phyloP scores from a whole-genome alignment of 2,797 vertebrate genomes.

The Zonotrichia albicollis region DNA sequence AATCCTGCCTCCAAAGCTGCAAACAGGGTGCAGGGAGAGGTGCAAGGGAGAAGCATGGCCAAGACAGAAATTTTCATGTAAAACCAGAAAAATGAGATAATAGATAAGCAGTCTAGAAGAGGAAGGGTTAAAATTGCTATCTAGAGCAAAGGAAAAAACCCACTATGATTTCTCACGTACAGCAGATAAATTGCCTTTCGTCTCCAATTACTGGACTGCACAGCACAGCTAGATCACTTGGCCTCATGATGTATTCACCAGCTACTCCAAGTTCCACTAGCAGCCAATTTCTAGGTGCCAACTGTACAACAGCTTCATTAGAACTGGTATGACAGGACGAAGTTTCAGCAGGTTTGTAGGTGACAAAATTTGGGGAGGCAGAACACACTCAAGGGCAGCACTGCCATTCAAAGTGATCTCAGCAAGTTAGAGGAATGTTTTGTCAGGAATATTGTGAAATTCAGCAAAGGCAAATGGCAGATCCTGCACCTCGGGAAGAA shows the following conservation, averaged over 20 bases:
- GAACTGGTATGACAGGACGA: not conserved
- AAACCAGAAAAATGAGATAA: not conserved
- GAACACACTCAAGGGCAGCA: rapidly evolving
- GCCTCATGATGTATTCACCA: not conserved
- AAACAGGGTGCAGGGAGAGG: not conserved
- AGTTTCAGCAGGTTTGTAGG: not conserved
- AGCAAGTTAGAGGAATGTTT: not conserved
- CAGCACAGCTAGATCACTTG: not conserved
- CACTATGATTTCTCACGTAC: not conserved
- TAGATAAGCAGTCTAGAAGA: not conserved
- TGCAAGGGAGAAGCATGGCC: not conserved
- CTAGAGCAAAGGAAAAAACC: not conserved
- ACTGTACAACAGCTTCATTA: not conserved
- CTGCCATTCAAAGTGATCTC: not conserved
- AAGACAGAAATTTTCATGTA: not conserved
- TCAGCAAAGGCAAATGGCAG: not conserved
- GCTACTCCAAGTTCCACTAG: not conserved
- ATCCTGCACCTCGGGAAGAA: not conserved
- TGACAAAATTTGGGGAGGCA: not conserved
- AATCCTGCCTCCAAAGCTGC: slow-evolving; percentile 2
- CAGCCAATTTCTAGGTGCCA: not conserved
- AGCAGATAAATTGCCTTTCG: not conserved
- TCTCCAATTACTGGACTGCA: not conserved
- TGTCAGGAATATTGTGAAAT: not conserved
- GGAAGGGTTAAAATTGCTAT: not conserved